Conservation (phyloP, 2,797 vertebrate species). For the Lophura swinhoii region DNA sequence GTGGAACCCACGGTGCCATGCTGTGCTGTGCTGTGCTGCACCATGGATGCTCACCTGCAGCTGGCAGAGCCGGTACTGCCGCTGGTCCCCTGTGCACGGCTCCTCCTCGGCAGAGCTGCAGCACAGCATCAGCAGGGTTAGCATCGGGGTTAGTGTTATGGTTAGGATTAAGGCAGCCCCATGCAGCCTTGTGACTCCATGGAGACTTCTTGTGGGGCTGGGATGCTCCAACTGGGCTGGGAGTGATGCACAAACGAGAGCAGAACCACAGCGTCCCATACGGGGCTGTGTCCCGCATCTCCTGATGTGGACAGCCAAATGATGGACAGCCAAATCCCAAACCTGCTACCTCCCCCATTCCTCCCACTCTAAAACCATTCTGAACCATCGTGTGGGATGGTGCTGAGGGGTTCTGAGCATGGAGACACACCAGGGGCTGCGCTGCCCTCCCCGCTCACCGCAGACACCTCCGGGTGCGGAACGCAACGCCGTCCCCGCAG, state of each 20-base stretch:
- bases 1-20: neutral
- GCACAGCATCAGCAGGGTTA: neutral
- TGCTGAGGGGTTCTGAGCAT: no score
- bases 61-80: constrained; percentile 78
- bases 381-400: neutral
- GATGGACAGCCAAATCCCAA: rapidly evolving
- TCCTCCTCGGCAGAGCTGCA: constrained; percentile 55
- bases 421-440: no score
- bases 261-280: rapidly evolving
- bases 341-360: neutral
- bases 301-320: rapidly evolving
- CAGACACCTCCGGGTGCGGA: no score
- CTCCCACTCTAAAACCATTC: neutral
- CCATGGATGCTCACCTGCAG: constrained; percentile 35
- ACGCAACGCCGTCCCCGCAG: no score
- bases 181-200: rapidly evolving
- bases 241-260: rapidly evolving
- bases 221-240: rapidly evolving
- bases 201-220: rapidly evolving
- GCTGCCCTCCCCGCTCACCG: no score
- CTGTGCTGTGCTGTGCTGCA: no score
- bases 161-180: neutral
- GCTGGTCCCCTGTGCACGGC: constrained; percentile 59
- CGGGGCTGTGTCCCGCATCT: rapidly evolving
- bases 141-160: no score